These are phyloP conservation scores for Etheostoma perlongum DNA, from an alignment of 2,797 vertebrate species.

Conservation along the genomic window DNA sequence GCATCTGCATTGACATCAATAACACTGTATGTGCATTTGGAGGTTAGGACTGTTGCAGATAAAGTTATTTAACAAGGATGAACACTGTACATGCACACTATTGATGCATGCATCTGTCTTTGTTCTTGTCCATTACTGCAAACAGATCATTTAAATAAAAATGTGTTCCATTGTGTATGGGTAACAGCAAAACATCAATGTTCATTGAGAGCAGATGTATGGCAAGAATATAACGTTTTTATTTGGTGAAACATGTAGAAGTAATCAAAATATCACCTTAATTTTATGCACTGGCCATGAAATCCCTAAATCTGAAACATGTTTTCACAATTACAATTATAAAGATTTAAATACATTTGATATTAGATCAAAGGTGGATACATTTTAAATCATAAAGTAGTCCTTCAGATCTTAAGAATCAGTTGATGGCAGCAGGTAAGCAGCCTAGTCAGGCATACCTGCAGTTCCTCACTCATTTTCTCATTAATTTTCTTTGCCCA, in stretches of 20 bases:
- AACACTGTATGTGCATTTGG: neutral
- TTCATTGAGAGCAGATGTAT: neutral
- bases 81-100: neutral
- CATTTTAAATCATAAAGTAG: neutral
- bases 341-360: neutral
- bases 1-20: neutral
- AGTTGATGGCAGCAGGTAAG: constrained; percentile 13
- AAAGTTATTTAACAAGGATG: neutral
- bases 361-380: neutral
- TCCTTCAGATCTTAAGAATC: constrained; percentile 18
- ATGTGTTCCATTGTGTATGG: no score
- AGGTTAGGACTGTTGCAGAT: neutral
- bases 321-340: neutral
- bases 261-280: no score
- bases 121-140: neutral
- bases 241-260: no score
- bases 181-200: neutral
- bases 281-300: neutral
- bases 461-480: constrained; percentile 53
- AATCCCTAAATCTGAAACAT: neutral
- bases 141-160: neutral
- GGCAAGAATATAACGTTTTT: neutral
- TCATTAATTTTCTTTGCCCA: constrained; percentile 67
- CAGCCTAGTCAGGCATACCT: constrained; percentile 44
- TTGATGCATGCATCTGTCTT: neutral